Evolutionary conservation across 2,888 invertebrate species (phyloP).

Genomic region (Philonicus albiceps): DNA sequence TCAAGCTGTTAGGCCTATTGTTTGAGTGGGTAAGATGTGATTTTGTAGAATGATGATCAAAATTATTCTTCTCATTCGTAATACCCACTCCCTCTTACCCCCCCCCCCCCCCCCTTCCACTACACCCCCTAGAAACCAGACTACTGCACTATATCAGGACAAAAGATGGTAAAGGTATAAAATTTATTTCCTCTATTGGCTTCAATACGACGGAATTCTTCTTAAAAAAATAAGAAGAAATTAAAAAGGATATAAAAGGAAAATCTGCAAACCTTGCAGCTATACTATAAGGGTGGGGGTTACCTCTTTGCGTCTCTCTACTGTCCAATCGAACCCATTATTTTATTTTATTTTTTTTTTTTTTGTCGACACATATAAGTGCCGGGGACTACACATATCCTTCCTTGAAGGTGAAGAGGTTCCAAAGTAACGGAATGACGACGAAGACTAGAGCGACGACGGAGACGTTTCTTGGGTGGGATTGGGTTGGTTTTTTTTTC

Average conservation of each 20-base stretch:
- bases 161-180: neutral
- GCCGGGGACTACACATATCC: slow-evolving; percentile 2
- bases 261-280: slow-evolving; percentile 6
- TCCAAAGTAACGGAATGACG: slow-evolving; percentile 30
- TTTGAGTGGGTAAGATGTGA: neutral
- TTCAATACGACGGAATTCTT: slow-evolving; percentile 18
- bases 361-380: slow-evolving; percentile 31
- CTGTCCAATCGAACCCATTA: neutral
- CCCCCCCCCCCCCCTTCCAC: too few relatives aligned
- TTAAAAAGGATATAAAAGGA: neutral
- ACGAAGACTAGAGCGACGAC: neutral
- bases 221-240: slow-evolving; percentile 5
- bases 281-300: neutral
- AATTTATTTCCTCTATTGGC: neutral
- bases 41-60: too few relatives aligned
- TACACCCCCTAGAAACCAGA: too few relatives aligned
- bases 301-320: neutral
- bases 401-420: neutral
- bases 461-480: too few relatives aligned
- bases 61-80: too few relatives aligned
- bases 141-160: neutral
- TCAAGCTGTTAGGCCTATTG: too few relatives aligned
- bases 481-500: too few relatives aligned
- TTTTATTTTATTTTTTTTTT: too few relatives aligned
- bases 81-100: too few relatives aligned